These are phyloP conservation scores for Gymnobelideus leadbeateri DNA, from an alignment of 2,113 vertebrate species.

Conservation along the genomic window DNA sequence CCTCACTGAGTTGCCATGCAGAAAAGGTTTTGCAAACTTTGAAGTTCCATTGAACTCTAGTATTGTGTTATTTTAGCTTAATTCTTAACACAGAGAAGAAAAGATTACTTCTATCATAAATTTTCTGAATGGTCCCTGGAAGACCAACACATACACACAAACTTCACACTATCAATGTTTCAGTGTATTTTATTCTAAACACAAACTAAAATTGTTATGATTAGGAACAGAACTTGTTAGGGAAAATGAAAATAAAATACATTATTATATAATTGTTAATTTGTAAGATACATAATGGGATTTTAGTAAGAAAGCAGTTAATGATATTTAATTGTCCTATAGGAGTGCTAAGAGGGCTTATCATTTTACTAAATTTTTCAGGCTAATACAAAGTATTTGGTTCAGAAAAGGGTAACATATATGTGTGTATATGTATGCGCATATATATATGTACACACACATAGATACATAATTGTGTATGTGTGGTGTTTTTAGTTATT, in stretches of 20 bases:
- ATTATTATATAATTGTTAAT: background rate
- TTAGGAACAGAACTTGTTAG: background rate
- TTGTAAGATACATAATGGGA: conserved; percentile 47
- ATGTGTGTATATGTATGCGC: background rate
- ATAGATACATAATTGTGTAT: too few species aligned
- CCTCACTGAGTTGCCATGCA: conserved; percentile 19
- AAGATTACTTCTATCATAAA: conserved; percentile 38
- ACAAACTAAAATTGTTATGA: conserved; percentile 18
- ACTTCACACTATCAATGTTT: background rate
- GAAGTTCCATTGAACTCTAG: conserved; percentile 26
- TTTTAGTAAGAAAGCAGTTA: conserved; percentile 35
- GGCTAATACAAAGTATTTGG: conserved; percentile 16
- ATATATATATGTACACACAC: too few species aligned
- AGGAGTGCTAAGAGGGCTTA: conserved; percentile 48
- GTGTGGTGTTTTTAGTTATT: too few species aligned
- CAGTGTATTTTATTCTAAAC: conserved; percentile 32
- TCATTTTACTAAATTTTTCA: conserved; percentile 38
- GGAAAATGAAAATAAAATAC: conserved; percentile 40
- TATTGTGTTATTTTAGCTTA: background rate
- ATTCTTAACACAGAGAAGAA: conserved; percentile 23
- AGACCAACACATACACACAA: background rate
- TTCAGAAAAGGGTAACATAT: conserved; percentile 23
- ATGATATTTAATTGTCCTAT: conserved; percentile 60
- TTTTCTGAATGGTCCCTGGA: conserved; percentile 31
- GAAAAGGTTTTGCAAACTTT: conserved; percentile 43